These are phyloP conservation scores for Ceratina calcarata DNA, from an alignment of 1,140 invertebrate genomes.

Conservation along the genomic window DNA sequence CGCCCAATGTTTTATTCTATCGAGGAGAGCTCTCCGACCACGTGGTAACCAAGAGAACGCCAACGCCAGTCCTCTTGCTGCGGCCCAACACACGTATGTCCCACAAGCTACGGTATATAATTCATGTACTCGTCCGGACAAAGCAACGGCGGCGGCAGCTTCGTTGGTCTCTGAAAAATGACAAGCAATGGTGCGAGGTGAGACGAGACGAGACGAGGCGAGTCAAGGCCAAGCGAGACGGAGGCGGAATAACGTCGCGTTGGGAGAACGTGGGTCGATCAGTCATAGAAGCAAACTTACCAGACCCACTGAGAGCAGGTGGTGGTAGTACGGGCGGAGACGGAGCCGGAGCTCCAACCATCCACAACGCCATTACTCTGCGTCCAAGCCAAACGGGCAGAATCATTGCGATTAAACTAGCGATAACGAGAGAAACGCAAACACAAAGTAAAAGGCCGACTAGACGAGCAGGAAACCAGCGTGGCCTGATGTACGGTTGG, in stretches of 20 bases:
- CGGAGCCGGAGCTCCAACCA: constrained; percentile 82
- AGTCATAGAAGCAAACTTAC: constrained; percentile 62
- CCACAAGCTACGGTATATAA: constrained; percentile 97
- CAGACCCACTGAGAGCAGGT: constrained; percentile 64
- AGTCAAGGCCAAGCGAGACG: too few relatives aligned
- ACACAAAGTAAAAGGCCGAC: constrained; percentile 89
- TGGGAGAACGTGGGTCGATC: too few relatives aligned
- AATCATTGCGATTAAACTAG: constrained; percentile 91
- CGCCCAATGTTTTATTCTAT: constrained; percentile 88
- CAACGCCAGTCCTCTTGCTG: constrained; percentile 88
- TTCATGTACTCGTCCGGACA: constrained; percentile 91
- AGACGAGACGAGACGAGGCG: neutral
- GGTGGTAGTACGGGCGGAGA: constrained; percentile 74
- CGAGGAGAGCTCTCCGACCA: constrained; percentile 88
- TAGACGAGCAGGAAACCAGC: constrained; percentile 90
- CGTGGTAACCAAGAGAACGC: constrained; percentile 93
- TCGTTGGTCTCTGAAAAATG: constrained; percentile 64
- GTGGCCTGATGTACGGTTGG: constrained; percentile 93
- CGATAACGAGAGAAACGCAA: constrained; percentile 91
- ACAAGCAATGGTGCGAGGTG: neutral
- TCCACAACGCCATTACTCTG: constrained; percentile 92
- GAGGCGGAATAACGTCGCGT: too few relatives aligned
- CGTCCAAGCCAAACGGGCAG: constrained; percentile 95
- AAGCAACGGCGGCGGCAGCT: constrained; percentile 63
- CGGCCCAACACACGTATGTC: constrained; percentile 95